phyloP scores from a whole-genome alignment of 2,113 vertebrate genomes.

The Puma concolor region DNA sequence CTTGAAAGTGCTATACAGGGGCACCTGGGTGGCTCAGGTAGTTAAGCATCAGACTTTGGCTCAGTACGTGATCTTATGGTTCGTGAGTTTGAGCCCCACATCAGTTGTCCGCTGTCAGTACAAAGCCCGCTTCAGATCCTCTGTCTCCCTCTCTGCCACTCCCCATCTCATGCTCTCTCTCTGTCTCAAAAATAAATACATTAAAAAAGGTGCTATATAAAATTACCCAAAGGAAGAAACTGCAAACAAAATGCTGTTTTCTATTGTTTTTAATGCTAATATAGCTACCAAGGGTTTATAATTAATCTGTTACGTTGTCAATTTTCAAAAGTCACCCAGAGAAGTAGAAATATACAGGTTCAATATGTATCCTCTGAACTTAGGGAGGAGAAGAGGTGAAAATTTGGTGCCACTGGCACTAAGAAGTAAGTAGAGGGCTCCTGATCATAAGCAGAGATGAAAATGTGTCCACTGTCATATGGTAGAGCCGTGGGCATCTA shows the following conservation, averaged over 20 bases:
- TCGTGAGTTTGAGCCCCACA: too few species aligned
- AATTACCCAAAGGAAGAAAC: neutral
- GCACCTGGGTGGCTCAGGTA: too few species aligned
- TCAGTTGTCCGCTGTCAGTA: too few species aligned
- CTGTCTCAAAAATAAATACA: too few species aligned
- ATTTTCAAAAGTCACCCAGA: neutral
- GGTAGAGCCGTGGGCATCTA: neutral
- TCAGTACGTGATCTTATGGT: too few species aligned
- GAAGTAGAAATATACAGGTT: neutral
- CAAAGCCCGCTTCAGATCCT: too few species aligned
- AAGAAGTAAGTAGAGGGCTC: neutral
- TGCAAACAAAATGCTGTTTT: neutral
- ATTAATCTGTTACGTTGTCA: neutral
- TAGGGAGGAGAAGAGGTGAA: neutral
- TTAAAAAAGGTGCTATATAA: neutral
- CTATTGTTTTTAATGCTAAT: constrained; percentile 16
- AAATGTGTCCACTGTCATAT: neutral
- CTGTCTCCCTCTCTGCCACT: too few species aligned
- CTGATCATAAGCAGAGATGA: neutral
- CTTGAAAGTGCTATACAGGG: neutral
- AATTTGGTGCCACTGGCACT: neutral
- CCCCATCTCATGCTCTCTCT: too few species aligned
- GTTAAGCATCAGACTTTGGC: too few species aligned
- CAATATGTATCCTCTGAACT: neutral
- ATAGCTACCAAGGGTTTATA: neutral